These are phyloP conservation scores for Synodontis membranacea DNA, from an alignment of 2,113 vertebrate genomes.

Conservation along the genomic window DNA sequence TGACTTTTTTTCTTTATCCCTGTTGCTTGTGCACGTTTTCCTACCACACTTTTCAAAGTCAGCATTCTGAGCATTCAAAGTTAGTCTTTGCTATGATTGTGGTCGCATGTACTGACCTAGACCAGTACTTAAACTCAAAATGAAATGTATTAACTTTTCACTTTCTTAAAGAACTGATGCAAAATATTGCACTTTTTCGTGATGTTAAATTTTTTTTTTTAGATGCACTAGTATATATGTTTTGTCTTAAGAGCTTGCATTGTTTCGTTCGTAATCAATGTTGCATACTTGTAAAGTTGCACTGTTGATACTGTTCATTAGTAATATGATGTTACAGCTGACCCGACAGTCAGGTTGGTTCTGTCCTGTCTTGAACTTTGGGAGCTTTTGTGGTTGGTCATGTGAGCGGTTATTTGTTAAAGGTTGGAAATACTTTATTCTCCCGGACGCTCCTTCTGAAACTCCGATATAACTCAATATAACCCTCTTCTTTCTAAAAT, in stretches of 20 bases:
- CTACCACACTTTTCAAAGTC: too few species aligned
- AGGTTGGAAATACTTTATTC: conserved; percentile 26
- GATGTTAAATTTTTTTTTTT: too few species aligned
- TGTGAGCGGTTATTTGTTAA: conserved; percentile 1
- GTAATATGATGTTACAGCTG: not conserved
- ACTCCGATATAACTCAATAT: not conserved
- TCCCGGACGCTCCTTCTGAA: not conserved
- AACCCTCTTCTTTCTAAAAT: conserved; percentile 29
- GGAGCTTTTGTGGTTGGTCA: not conserved
- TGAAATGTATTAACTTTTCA: too few species aligned
- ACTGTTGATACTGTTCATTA: not conserved
- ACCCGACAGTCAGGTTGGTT: not conserved
- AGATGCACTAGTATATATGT: too few species aligned
- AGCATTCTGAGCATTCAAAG: too few species aligned
- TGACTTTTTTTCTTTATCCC: too few species aligned
- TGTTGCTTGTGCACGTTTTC: too few species aligned
- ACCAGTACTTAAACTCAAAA: too few species aligned
- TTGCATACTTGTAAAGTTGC: not conserved
- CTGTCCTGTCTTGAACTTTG: not conserved
- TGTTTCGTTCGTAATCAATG: not conserved
- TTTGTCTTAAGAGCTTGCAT: not conserved
- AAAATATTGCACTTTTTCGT: too few species aligned
- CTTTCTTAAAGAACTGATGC: too few species aligned
- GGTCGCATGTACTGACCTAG: too few species aligned
- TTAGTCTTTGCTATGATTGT: too few species aligned